Percentiles rank a stretch among this genome's conserved stretches.
phyloP scores from a whole-genome alignment of 1,140 invertebrate species.

The Lethrus apterus region DNA sequence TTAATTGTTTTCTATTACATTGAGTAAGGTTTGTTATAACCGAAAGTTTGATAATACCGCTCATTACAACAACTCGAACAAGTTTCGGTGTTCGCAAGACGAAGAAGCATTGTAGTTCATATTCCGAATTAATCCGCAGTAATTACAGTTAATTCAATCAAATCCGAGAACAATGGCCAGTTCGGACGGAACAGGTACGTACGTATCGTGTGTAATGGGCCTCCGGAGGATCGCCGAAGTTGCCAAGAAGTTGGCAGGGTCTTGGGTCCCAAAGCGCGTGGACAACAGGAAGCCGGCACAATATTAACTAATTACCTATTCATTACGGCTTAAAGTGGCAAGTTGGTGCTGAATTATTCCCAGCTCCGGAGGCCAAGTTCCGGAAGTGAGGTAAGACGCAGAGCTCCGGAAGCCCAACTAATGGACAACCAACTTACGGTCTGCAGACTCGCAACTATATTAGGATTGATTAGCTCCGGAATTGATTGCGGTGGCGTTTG shows the following conservation, averaged over 20 bases:
- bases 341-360: constrained; percentile 40
- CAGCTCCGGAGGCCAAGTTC: constrained; percentile 35
- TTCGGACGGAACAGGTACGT: background rate
- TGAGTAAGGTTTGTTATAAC: too few species aligned
- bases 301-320: constrained; percentile 42
- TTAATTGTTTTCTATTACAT: too few species aligned
- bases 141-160: constrained; percentile 36
- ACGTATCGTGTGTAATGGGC: constrained; percentile 27
- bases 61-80: too few species aligned
- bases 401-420: constrained; percentile 35
- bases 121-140: constrained; percentile 32
- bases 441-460: too few species aligned
- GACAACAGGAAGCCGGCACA: constrained; percentile 35
- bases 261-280: constrained; percentile 23
- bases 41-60: too few species aligned
- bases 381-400: constrained; percentile 38
- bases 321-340: constrained; percentile 42
- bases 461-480: background rate
- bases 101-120: constrained; percentile 8
- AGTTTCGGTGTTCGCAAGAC: too few species aligned
- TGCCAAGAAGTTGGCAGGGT: constrained; percentile 13
- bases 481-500: constrained; percentile 1
- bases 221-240: constrained; percentile 23
- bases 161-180: constrained; percentile 21
- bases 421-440: constrained; percentile 34